Evolutionary conservation across 2,113 vertebrate genomes (phyloP), one percentile per base, ranked within the genome.

Genomic region (Chloebia gouldiae): DNA sequence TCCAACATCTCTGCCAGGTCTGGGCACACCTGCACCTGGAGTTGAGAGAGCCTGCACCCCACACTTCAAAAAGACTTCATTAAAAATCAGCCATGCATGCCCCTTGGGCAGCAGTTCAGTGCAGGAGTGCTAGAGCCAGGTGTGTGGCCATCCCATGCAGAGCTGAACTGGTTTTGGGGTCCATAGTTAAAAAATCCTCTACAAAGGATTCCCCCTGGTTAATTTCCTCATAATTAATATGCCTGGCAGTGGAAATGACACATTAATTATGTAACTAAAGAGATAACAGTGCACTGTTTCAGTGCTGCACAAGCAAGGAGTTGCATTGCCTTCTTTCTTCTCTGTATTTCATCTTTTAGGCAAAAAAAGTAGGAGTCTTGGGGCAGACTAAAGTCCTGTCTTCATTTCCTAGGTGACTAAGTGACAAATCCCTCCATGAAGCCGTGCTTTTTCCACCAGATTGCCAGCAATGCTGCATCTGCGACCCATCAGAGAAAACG

Each of bases 11-110:
- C 72, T 4, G 2, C 20, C n/a, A 53, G 57, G 33, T 59, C 23
- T 81, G 70, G n/a, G 56, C 8, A 44, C 17, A 5, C 33, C 0
- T 8, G 33, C 44, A 39, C 16, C 17, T 1, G 8, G 63, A 7
- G 8, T n/a, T 71, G 82, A 45, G 59, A 45, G 20, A 69, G 25
- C 31, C 15, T 40, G 28, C 10, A 3, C 10, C n/a, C 68, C 27
- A 11, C 15, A 7, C 21, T 56, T 5, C 0, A 35, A 19, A 84
- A 60, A 56, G 54, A 15, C n/a, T 39, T 51, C 0, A 0, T 23
- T 54, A 23, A 45, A 39, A 63, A 42, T 56, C 51, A 51, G 45
- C 10, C 30, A 6, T 19, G 1, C 6, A 24, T 63, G 56, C 2
- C 10, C 6, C 17, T 24, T 25, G 73, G 39, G 16, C 44, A 81